Evolutionary conservation across 2,888 invertebrate genomes (phyloP).

Genomic region (Erebia palarica): DNA sequence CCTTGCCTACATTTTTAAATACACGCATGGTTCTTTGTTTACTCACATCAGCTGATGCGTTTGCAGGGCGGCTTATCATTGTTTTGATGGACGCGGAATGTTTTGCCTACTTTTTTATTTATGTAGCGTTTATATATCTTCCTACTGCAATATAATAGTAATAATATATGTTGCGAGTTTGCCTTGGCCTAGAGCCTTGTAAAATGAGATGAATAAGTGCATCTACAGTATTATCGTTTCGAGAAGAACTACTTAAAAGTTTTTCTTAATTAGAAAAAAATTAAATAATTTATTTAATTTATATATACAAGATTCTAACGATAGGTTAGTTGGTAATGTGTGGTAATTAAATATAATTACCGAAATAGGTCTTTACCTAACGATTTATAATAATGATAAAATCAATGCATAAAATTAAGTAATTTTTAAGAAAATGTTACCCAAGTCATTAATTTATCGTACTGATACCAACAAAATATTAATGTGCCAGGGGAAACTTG

Average conservation of each 20-base stretch:
- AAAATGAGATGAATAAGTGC: slow-evolving; percentile 29
- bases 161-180: slow-evolving; percentile 25
- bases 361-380: slow-evolving; percentile 18
- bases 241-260: slow-evolving; percentile 7
- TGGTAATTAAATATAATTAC: slow-evolving; percentile 12
- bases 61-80: slow-evolving; percentile 17
- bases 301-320: not conserved
- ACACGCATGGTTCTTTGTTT: slow-evolving; percentile 57
- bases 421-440: slow-evolving; percentile 5
- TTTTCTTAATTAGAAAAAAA: not conserved
- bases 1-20: slow-evolving; percentile 34
- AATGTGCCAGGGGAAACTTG: not conserved
- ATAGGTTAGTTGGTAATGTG: not conserved
- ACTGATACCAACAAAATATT: not conserved
- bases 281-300: slow-evolving; percentile 2
- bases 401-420: not conserved
- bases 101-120: slow-evolving; percentile 13
- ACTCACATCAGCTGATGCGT: slow-evolving; percentile 72
- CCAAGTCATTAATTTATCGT: not conserved
- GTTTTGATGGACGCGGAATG: slow-evolving; percentile 3
- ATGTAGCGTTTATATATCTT: slow-evolving; percentile 11
- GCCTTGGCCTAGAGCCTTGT: slow-evolving; percentile 39
- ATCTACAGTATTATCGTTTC: slow-evolving; percentile 10
- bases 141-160: slow-evolving; percentile 17
- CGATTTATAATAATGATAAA: not conserved